Evolutionary conservation across 1,140 invertebrate genomes (phyloP), one percentile per base, ranked within the genome.

Genomic region (Drosophila suzukii): DNA sequence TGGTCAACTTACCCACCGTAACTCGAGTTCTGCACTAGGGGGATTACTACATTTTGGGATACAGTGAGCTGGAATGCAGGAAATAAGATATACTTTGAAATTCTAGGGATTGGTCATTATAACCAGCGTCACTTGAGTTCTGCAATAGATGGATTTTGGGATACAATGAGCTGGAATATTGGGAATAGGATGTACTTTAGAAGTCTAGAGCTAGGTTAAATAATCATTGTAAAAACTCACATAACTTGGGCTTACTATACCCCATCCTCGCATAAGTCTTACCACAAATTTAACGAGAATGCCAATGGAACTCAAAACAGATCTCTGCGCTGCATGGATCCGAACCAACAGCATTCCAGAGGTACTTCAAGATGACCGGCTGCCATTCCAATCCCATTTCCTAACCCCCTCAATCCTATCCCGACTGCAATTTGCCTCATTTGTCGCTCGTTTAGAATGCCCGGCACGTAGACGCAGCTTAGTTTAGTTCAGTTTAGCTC

Each of bases 401-500:
- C 17, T 27, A 44, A 17, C 43, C 46, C 24, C n/a, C 27, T 12
- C 10, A 10, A 24, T 36, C 11, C 58, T 47, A 36, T 66, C 58
- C 57, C 30, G 43, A 39, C 44, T 20, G 50, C 32, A 53, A n/a
- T 7, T 53, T 4, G 27, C 36, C 15, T 1, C 24, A 15, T 13
- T 61, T 30, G 24, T 11, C 15, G 12, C 38, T 62, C 53, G 36
- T 57, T 75, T 38, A 76, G 73, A 76, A 76, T 76, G 36, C 73
- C 54, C 36, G 55, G 38, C 73, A 76, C 73, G 73, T 76, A 76
- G 54, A 12, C n/a, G 13, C 24, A 15, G 27, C 27, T 27, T 0
- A 41, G 39, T 20, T 32, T 8, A 41, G 51, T 57, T 53, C 11
- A 39, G 57, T 24, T 58, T 10, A 34, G 27, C 36, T 24, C 20